Percentiles rank a stretch among this genome's conserved stretches.
Conservation (phyloP, 37 sponge, comb jelly and placozoan genomes). For the Beroe ovata region DNA sequence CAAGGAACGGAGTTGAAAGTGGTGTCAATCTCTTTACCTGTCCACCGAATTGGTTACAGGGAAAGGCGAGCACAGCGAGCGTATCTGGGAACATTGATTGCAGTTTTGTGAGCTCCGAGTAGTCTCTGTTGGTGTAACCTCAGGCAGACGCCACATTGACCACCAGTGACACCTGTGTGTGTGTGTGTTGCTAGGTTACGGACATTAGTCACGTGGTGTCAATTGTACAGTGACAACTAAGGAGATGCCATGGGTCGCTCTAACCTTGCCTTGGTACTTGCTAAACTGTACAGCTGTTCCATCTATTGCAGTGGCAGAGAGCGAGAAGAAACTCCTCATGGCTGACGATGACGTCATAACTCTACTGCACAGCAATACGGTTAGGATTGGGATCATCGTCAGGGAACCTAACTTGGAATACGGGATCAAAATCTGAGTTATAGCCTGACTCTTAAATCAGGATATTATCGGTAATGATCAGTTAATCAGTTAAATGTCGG, state of each 20-base stretch:
- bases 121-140: conserved; percentile 57
- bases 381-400: neutral
- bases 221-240: too few relatives aligned
- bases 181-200: neutral
- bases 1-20: too few relatives aligned
- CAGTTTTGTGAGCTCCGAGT: conserved; percentile 51
- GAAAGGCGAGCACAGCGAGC: conserved; percentile 49
- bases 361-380: conserved; percentile 19
- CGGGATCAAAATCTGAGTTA: too few relatives aligned
- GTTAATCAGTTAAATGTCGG: too few relatives aligned
- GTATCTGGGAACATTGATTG: conserved; percentile 29
- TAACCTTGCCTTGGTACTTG: conserved; percentile 39
- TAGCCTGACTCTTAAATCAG: too few relatives aligned
- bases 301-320: conserved; percentile 12
- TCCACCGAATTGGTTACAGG: conserved; percentile 62
- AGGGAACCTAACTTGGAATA: neutral
- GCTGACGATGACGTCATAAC: neutral
- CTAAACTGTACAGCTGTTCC: conserved; percentile 28
- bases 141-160: conserved; percentile 55
- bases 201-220: too few relatives aligned
- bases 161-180: conserved; percentile 36
- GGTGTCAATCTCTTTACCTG: too few relatives aligned
- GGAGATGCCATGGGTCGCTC: too few relatives aligned
- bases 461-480: too few relatives aligned
- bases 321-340: conserved; percentile 12